phyloP scores from a whole-genome alignment of 2,113 vertebrate genomes.

The Suncus etruscus region DNA sequence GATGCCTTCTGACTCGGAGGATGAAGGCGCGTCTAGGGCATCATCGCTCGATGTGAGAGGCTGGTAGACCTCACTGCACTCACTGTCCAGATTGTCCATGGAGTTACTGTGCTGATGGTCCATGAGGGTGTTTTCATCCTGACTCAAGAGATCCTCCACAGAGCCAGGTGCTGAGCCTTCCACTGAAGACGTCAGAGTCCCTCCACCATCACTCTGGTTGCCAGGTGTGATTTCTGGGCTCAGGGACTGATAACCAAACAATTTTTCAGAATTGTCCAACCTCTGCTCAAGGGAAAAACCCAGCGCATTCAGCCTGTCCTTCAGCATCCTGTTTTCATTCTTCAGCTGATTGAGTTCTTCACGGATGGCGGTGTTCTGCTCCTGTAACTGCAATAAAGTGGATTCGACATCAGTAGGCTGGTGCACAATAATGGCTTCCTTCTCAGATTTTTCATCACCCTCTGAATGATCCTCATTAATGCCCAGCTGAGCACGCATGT shows the following conservation, averaged over 20 bases:
- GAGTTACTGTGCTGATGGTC: conserved; percentile 95
- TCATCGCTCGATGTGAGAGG: conserved; percentile 96
- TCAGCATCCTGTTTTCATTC: conserved; percentile 97
- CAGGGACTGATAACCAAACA: conserved; percentile 92
- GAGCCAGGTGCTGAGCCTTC: conserved; percentile 96
- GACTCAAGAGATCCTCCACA: conserved; percentile 94
- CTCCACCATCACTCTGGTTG: conserved; percentile 92
- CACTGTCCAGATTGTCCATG: conserved; percentile 95
- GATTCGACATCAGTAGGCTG: conserved; percentile 94
- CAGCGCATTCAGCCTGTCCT: conserved; percentile 94
- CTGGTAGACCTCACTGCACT: conserved; percentile 97
- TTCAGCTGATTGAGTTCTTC: conserved; percentile 95
- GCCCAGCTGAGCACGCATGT: conserved; percentile 94
- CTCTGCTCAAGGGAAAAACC: conserved; percentile 97
- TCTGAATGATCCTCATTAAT: conserved; percentile 85
- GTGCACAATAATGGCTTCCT: conserved; percentile 87
- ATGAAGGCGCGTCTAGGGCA: conserved; percentile 94
- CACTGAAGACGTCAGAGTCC: conserved; percentile 93
- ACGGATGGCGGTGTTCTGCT: conserved; percentile 94
- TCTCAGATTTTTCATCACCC: conserved; percentile 87
- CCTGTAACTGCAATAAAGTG: conserved; percentile 93
- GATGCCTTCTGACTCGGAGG: conserved; percentile 93
- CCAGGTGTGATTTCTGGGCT: conserved; percentile 91
- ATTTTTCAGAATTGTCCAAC: conserved; percentile 93
- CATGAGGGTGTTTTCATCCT: conserved; percentile 90